A percentile compares a stretch with the other conserved stretches of the same genome.
Evolutionary conservation across 2,888 invertebrate genomes (phyloP).

Genomic region (Macrophya annulata): DNA sequence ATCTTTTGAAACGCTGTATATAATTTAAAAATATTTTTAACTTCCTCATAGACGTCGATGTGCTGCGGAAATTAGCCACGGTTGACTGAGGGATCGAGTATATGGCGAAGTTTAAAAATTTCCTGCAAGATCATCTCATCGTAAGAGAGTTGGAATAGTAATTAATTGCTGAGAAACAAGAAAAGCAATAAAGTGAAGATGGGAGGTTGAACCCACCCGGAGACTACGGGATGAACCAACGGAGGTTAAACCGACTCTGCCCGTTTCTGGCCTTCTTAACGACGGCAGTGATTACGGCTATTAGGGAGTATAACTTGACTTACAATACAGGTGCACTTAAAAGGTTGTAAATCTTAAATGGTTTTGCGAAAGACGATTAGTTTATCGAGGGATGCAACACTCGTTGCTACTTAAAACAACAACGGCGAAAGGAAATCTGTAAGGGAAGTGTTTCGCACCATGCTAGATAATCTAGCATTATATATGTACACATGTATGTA

Average conservation of each 20-base stretch:
- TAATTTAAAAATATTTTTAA: background rate
- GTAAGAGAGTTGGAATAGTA: constrained; percentile 29
- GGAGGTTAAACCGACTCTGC: constrained; percentile 38
- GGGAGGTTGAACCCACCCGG: constrained; percentile 32
- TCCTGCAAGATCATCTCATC: constrained; percentile 28
- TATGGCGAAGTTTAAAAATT: background rate
- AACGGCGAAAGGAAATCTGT: background rate
- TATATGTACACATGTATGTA: background rate
- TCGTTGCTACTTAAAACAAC: constrained; percentile 29
- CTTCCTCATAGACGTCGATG: background rate
- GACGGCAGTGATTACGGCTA: constrained; percentile 52
- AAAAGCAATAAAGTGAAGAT: constrained; percentile 47
- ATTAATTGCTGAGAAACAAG: constrained; percentile 43
- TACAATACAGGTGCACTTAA: constrained; percentile 48
- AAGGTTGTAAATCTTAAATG: constrained; percentile 47
- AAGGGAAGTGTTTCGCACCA: constrained; percentile 5
- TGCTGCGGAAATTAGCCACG: background rate
- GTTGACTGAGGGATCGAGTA: background rate
- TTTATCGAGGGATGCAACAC: constrained; percentile 35
- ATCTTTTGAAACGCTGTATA: background rate
- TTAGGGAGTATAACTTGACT: constrained; percentile 50
- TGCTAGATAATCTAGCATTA: background rate
- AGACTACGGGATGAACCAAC: constrained; percentile 30
- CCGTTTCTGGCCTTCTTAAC: constrained; percentile 45
- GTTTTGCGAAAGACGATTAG: constrained; percentile 42